These are phyloP conservation scores for Ferdinandea cuprea DNA, from an alignment of 2,888 invertebrate genomes.

Conservation along the genomic window DNA sequence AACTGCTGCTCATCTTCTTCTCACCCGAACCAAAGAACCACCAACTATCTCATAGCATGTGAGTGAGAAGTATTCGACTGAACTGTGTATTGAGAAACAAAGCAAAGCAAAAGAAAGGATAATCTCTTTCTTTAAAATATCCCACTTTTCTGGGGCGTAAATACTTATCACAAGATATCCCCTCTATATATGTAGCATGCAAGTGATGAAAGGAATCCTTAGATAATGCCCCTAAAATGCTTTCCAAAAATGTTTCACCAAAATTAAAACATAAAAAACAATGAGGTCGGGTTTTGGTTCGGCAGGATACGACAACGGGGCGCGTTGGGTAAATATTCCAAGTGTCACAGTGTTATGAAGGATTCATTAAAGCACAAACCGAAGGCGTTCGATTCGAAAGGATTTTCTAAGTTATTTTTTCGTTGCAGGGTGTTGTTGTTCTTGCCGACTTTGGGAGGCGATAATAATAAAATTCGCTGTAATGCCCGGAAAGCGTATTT, in stretches of 20 bases:
- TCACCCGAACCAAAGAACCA: background rate
- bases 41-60: slow-evolving; percentile 15
- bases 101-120: slow-evolving; percentile 61
- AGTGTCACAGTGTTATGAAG: slow-evolving; percentile 53
- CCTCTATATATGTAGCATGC: slow-evolving; percentile 30
- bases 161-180: slow-evolving; percentile 49
- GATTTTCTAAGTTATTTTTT: no score
- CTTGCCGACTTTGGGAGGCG: slow-evolving; percentile 7
- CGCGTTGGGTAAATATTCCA: background rate
- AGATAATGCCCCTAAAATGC: slow-evolving; percentile 59
- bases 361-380: slow-evolving; percentile 43
- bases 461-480: slow-evolving; percentile 57
- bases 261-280: slow-evolving; percentile 67
- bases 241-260: slow-evolving; percentile 19
- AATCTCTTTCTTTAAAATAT: slow-evolving; percentile 59
- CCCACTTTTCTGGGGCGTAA: slow-evolving; percentile 40
- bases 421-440: background rate
- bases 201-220: slow-evolving; percentile 59
- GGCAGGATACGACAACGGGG: no score
- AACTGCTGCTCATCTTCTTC: background rate
- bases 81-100: slow-evolving; percentile 23
- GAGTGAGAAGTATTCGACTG: background rate
- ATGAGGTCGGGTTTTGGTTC: slow-evolving; percentile 29
- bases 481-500: slow-evolving; percentile 59
- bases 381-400: slow-evolving; percentile 38